Conservation (phyloP, 1,140 invertebrate genomes). For the Hycleus phaleratus region DNA sequence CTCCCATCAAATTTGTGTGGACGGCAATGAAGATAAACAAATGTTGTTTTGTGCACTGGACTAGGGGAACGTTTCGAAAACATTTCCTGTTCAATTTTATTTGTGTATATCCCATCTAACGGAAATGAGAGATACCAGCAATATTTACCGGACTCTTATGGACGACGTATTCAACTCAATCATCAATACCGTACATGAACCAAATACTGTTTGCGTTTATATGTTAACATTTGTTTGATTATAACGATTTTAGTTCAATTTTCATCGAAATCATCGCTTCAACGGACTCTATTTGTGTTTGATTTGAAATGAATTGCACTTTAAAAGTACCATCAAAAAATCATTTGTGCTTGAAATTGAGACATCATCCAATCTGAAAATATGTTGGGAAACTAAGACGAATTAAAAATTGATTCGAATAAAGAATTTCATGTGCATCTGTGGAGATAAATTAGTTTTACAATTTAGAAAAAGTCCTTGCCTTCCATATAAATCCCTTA, state of each 20-base stretch:
- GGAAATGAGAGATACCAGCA: constrained; percentile 12
- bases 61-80: neutral
- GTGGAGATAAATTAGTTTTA: constrained; percentile 6
- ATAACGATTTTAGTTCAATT: constrained; percentile 7
- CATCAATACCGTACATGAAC: constrained; percentile 8
- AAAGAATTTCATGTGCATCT: neutral
- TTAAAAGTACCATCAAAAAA: too few relatives aligned
- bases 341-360: too few relatives aligned
- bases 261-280: neutral
- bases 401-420: too few relatives aligned
- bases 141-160: constrained; percentile 13
- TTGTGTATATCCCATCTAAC: neutral
- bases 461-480: constrained; percentile 10
- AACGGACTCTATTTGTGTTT: neutral
- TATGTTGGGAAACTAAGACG: too few relatives aligned
- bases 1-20: too few relatives aligned
- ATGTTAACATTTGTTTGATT: constrained; percentile 11
- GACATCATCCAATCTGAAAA: too few relatives aligned
- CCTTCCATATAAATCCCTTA: constrained; percentile 11
- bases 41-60: too few relatives aligned
- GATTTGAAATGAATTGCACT: neutral
- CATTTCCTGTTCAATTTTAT: constrained; percentile 8
- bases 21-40: too few relatives aligned
- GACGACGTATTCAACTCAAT: constrained; percentile 1
- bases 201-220: constrained; percentile 8